Evolutionary conservation across 2,888 invertebrate species (phyloP), one percentile per base, ranked within the genome.

Genomic region (Drosophila setosimentum): DNA sequence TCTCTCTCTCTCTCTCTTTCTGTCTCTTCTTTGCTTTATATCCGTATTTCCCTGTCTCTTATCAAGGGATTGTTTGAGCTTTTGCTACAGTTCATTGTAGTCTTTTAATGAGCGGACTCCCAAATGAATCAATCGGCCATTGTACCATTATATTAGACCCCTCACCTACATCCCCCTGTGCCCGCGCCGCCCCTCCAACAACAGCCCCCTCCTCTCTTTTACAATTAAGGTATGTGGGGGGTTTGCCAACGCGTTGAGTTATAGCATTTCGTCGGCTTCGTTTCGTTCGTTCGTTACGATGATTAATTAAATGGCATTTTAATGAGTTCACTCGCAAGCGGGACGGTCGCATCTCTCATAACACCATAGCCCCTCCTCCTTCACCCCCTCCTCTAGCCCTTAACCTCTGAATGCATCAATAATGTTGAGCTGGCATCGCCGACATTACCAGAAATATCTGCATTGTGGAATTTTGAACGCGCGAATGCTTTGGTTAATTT

Each of bases 301-400:
- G 91, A 91, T 91, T 91, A 91, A 91, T 91, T 91, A 91, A 91
- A 91, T 89, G 91, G 88, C 82, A 91, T 91, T 91, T 91, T 91
- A 91, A 91, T 91, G 92, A 91, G 91, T 89, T 79, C 87, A 81
- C 80, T 80, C 68, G 77, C 77, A 55, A 66, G 61, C 65, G 65
- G 48, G 53, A 50, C 78, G 51, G 49, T 40, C 55, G 54, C 54
- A 29, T 55, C 49, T 4, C 54, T 35, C 30, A 45, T 24, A 45
- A 45, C 8, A 24, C 48, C 16, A n/a, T n/a, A n/a, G n/a, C 37
- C 16, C 29, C 32, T 40, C 40, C 27, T 18, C 30, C 54, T 3
- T 30, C 10, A 18, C 13, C 37, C 33, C 18, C 29, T 13, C 40
- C 10, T 7, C 24, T 37, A 21, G 35, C 29, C 11, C 33, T 21